Base-by-base conservation (phyloP, 2,888 invertebrate species). In the Choristoneura rosaceana region DNA sequence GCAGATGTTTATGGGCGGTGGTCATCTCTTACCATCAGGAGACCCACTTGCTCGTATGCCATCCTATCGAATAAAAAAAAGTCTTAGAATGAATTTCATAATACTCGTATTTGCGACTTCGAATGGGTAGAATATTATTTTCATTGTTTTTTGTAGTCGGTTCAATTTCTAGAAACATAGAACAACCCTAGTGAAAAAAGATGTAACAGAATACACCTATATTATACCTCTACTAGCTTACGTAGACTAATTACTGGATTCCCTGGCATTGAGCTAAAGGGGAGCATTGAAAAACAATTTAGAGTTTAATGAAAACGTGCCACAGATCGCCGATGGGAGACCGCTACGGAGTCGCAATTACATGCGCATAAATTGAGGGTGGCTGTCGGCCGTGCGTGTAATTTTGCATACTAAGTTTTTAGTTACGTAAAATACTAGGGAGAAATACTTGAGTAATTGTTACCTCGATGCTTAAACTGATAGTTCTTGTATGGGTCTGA, bases 231-330 rank as follows among this genome's bases (percentile, higher is more conserved):
- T 34, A 47, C 9, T 3, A n/a, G 58, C 12, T 47, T 17, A 60
- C 58, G n/a, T 55, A 38, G 34, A 47, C 33, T 68, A 68, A 59
- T 71, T 71, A 63, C 71, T 47, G 33, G 45, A 62, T 61, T 62
- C 62, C 41, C 41, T 47, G 33, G 59, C 63, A 70, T 69, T 45
- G 12, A 17, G 58, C 43, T 52, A 64, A n/a, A 64, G 43, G 43
- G 64, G 34, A 67, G 67, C 62, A 68, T 63, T 63, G 58, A 67
- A 66, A 71, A 76, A 74, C 68, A 67, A 76, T 75, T 70, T 68
- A 74, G 71, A 64, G 63, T 78, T 79, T 84, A 84, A 84, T 85
- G 82, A 84, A 85, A 84, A 81, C 80, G 80, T 81, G 77, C 76
- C 80, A 76, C 78, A 76, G 78, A 76, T 80, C 77, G 79, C 75